Evolutionary conservation across 2,888 invertebrate species (phyloP).

Genomic region (Chrysolina oricalcia): DNA sequence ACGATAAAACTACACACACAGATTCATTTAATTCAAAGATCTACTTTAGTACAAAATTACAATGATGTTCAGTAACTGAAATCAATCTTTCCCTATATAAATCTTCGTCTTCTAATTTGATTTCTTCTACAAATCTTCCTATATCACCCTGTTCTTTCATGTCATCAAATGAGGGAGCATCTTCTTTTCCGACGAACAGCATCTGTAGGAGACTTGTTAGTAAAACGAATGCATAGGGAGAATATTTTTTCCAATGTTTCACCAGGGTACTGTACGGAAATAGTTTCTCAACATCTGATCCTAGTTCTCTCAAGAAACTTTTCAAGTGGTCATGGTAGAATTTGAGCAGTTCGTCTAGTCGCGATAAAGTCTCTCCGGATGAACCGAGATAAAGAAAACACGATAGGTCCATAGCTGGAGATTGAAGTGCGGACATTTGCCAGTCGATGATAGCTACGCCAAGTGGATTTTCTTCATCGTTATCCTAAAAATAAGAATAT

Average conservation of each 20-base stretch:
- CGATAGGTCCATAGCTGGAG: too few species aligned
- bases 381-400: too few species aligned
- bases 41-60: background rate
- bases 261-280: background rate
- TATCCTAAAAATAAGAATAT: too few species aligned
- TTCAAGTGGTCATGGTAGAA: too few species aligned
- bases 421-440: too few species aligned
- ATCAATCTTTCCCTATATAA: background rate
- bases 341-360: background rate
- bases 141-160: background rate
- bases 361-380: background rate
- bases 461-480: too few species aligned
- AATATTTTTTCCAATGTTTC: conserved; percentile 20
- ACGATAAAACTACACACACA: too few species aligned
- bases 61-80: background rate
- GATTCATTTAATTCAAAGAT: too few species aligned
- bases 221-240: background rate
- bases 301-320: too few species aligned
- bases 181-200: conserved; percentile 11
- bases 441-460: too few species aligned
- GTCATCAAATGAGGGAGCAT: background rate
- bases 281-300: too few species aligned
- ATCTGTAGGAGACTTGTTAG: background rate
- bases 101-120: background rate
- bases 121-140: background rate